phyloP scores from a whole-genome alignment of 2,888 invertebrate genomes.

The Lithophane leautieri region DNA sequence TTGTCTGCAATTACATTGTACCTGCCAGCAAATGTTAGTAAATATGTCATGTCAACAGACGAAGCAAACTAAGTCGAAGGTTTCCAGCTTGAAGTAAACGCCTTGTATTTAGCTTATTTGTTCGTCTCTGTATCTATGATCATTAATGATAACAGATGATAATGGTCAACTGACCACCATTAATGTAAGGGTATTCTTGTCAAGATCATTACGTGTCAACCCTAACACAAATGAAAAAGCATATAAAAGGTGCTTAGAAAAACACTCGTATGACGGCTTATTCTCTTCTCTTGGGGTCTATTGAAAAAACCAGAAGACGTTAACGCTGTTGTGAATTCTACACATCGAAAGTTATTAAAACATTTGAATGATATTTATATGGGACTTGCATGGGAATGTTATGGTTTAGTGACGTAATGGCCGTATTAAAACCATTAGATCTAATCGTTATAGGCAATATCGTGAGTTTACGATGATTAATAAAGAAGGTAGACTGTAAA shows the following conservation, averaged over 20 bases:
- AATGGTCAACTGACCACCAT: neutral
- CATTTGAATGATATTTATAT: conserved; percentile 63
- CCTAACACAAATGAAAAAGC: conserved; percentile 1
- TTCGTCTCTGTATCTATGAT: conserved; percentile 1
- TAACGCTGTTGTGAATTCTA: conserved; percentile 43
- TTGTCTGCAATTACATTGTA: conserved; percentile 4
- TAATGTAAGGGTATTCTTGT: neutral
- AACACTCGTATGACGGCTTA: neutral
- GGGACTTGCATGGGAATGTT: conserved; percentile 57
- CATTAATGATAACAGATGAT: neutral
- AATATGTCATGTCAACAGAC: conserved; percentile 47
- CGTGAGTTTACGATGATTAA: conserved; percentile 68
- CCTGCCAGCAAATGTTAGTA: conserved; percentile 22
- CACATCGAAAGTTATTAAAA: conserved; percentile 63
- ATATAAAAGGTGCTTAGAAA: neutral
- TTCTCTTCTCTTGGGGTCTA: neutral
- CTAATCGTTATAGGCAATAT: conserved; percentile 63
- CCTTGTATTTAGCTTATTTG: conserved; percentile 7
- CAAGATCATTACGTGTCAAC: neutral
- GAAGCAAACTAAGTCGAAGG: conserved; percentile 28
- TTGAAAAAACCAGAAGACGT: conserved; percentile 22
- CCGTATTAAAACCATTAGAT: conserved; percentile 62
- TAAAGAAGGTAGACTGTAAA: conserved; percentile 62
- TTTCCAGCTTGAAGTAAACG: conserved; percentile 24
- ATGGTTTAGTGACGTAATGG: conserved; percentile 65